phyloP scores from a whole-genome alignment of 1,140 invertebrate genomes.

The Arctopsyche grandis region DNA sequence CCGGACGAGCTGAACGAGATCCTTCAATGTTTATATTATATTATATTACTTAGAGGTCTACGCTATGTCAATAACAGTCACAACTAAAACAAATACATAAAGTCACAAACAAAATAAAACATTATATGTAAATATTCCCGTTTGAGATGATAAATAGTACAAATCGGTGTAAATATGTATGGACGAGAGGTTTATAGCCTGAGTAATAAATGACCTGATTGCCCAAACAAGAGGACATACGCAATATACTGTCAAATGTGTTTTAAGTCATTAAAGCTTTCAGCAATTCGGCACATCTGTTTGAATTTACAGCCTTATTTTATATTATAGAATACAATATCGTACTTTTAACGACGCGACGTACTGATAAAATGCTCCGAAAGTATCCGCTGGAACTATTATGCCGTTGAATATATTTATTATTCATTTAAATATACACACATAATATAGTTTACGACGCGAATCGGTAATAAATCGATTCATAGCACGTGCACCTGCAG shows the following conservation, averaged over 20 bases:
- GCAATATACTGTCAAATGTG: neutral
- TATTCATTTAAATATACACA: too few relatives aligned
- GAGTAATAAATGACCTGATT: neutral
- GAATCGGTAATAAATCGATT: slow-evolving; percentile 25
- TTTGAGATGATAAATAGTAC: neutral
- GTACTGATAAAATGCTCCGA: too few relatives aligned
- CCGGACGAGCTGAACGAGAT: neutral
- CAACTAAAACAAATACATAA: too few relatives aligned
- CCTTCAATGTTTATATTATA: neutral
- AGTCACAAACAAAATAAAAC: neutral
- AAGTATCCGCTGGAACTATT: too few relatives aligned
- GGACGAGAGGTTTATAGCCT: neutral
- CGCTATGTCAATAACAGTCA: too few relatives aligned
- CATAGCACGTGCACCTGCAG: slow-evolving; percentile 26
- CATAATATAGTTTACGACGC: neutral
- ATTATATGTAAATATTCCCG: neutral
- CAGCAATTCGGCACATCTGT: too few relatives aligned
- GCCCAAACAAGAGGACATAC: neutral
- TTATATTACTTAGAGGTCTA: too few relatives aligned
- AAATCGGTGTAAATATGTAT: neutral
- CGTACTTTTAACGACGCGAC: too few relatives aligned
- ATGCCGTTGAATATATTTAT: too few relatives aligned
- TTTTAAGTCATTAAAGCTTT: too few relatives aligned
- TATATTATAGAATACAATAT: too few relatives aligned
- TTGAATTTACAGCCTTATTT: too few relatives aligned